Evolutionary conservation across 1,140 invertebrate genomes (phyloP).

Genomic region (Solenopsis invicta): DNA sequence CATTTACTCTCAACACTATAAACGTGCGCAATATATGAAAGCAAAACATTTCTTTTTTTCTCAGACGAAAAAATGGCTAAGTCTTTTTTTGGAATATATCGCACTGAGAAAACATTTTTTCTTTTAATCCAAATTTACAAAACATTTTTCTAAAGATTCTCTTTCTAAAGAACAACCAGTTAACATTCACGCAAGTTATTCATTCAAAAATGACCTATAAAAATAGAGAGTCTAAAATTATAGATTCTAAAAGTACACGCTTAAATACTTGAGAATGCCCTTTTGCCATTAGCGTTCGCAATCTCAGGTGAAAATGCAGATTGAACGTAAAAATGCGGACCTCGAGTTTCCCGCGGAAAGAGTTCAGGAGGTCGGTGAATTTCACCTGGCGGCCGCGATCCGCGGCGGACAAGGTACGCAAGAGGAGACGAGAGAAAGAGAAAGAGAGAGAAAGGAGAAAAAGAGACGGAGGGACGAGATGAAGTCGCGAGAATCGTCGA

Average conservation of each 20-base stretch:
- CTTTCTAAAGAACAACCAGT: background rate
- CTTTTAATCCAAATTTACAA: background rate
- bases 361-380: slow-evolving; percentile 78
- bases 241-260: background rate
- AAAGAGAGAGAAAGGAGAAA: background rate
- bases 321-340: background rate
- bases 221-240: background rate
- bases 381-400: slow-evolving; percentile 69
- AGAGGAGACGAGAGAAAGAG: background rate
- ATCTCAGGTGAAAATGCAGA: slow-evolving; percentile 21
- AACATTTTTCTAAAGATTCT: background rate
- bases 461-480: slow-evolving; percentile 11
- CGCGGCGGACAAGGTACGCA: slow-evolving; percentile 3
- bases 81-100: background rate
- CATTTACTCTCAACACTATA: background rate
- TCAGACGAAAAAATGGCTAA: background rate
- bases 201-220: background rate
- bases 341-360: slow-evolving; percentile 72
- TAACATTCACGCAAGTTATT: background rate
- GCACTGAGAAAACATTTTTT: background rate
- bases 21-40: background rate
- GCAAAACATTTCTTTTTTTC: background rate
- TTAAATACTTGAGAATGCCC: background rate
- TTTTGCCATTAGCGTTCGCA: background rate
- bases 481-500: slow-evolving; percentile 28